Base-by-base conservation (phyloP, 2,113 vertebrate genomes). In the Sarotherodon lohbergeri region DNA sequence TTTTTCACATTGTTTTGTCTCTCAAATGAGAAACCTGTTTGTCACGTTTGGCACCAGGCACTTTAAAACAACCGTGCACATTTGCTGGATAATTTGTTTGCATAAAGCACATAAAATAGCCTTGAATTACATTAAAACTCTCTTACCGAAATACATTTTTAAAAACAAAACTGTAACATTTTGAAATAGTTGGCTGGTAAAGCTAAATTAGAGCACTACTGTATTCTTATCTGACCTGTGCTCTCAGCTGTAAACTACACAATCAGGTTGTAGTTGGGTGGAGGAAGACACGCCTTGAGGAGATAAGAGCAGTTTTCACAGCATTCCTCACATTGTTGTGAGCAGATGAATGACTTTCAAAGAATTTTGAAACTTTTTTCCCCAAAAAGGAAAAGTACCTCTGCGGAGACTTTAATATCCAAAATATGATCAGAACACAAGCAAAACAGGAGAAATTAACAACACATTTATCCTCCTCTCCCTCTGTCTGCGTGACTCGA, bases 251-350 rank as follows among this genome's bases (percentile, higher is more conserved):
- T 88, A 81, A 89, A 84, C 24, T 4, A 5, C 5, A 7, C 82
- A 41, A 5, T 32, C 71, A 24, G 11, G 32, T 43, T 84, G 11
- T 9, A 63, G 55, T 82, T 41, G 82, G 78, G 82, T 41, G 7
- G 9, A 56, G 12, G 6, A 71, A 46, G 82, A 87, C 73, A 82
- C 88, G 55, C 85, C 88, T 86, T 24, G 8, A 66, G 46, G 24
- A 81, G 80, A 91, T 90, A 86, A 90, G 39, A 39, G 9, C 2
- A 14, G n/a, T 79, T 61, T 83, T 80, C 24, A 48, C 27, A 54
- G 43, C 80, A 54, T 63, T 66, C 9, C 43, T 13, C 16, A 8
- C 43, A 57, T 80, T 85, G 27, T 88, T 80, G 0, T 76, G 76
- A 48, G 10, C 16, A 14, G 39, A 48, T n/a, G 29, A 57, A 13